Conservation (phyloP, 2,113 vertebrate genomes). For the Setophaga petechia region DNA sequence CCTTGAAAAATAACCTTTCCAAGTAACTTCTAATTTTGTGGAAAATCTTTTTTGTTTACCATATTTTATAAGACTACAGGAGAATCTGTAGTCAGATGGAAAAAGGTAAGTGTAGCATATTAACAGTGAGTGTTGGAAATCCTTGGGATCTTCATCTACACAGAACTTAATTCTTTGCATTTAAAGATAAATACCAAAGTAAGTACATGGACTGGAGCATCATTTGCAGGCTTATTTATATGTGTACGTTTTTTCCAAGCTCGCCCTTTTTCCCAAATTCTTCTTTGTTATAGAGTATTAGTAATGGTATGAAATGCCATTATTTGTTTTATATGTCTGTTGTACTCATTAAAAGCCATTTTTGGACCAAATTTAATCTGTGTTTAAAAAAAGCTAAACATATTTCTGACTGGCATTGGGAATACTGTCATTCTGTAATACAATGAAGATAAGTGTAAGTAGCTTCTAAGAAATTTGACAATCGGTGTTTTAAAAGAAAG, state of each 20-base stretch:
- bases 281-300: not conserved
- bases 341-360: not conserved
- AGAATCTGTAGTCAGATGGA: not conserved
- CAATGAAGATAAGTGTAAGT: not conserved
- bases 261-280: not conserved
- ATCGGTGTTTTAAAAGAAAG: rapidly evolving
- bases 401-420: not conserved
- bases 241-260: not conserved
- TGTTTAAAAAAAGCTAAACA: not conserved
- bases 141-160: not conserved
- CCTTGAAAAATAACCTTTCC: not conserved
- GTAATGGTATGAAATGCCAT: not conserved
- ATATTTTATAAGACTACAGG: not conserved
- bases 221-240: not conserved
- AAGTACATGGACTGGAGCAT: not conserved
- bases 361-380: not conserved
- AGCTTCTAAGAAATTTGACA: not conserved
- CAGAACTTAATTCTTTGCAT: not conserved
- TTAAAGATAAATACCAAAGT: not conserved
- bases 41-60: not conserved
- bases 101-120: not conserved
- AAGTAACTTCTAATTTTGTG: not conserved
- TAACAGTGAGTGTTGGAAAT: not conserved
- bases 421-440: not conserved
- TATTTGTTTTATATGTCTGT: not conserved